phyloP scores from a whole-genome alignment of 2,113 vertebrate species.

The Upupa epops region DNA sequence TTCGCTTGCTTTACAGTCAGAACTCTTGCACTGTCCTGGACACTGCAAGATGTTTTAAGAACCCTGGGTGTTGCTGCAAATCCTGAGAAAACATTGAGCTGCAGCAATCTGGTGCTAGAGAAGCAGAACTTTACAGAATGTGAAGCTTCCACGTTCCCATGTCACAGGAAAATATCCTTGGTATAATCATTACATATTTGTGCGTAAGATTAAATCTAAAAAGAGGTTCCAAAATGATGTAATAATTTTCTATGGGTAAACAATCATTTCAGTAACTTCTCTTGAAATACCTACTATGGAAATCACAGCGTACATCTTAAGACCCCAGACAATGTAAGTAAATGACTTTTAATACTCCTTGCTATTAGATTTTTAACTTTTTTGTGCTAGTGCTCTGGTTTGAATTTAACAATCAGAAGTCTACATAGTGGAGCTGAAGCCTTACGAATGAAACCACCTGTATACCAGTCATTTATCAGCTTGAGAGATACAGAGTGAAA shows the following conservation, averaged over 20 bases:
- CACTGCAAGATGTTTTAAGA: background rate
- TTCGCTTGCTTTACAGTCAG: background rate
- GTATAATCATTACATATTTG: background rate
- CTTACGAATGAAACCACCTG: conserved; percentile 15
- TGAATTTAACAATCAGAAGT: background rate
- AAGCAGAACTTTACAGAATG: background rate
- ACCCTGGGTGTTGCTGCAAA: background rate
- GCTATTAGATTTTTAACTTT: background rate
- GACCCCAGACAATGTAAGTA: background rate
- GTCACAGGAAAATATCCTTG: background rate
- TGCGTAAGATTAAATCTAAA: background rate
- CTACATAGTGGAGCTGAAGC: background rate
- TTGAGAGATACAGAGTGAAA: background rate
- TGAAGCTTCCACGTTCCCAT: background rate
- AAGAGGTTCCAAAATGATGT: background rate
- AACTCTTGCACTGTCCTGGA: background rate
- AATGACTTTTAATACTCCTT: background rate
- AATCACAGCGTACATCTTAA: background rate
- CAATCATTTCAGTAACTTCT: background rate
- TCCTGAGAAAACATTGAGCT: background rate
- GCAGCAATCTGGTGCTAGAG: background rate
- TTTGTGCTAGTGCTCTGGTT: background rate
- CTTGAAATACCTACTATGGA: background rate
- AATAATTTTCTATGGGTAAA: background rate
- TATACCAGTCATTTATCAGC: background rate